Conservation (phyloP, 2,113 vertebrate species). For the Oreochromis spilurus region DNA sequence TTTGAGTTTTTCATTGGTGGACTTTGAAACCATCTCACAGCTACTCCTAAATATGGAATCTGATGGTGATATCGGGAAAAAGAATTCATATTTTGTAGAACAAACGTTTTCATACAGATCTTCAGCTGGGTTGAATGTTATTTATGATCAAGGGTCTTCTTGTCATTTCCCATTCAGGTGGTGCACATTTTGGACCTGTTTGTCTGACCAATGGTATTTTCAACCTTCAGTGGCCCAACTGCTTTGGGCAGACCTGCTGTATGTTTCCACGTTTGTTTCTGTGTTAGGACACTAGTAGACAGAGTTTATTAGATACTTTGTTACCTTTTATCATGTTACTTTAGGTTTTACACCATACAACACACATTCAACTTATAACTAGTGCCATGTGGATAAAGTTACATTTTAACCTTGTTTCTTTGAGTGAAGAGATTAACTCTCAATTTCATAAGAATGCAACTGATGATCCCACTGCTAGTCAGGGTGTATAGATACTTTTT, state of each 20-base stretch:
- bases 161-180: neutral
- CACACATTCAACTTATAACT: neutral
- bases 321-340: neutral
- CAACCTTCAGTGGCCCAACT: neutral
- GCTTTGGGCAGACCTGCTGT: neutral
- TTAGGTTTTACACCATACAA: neutral
- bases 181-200: neutral
- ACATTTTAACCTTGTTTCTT: neutral
- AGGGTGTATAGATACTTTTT: neutral
- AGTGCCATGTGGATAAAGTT: neutral
- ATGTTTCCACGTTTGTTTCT: neutral
- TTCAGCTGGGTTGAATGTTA: neutral
- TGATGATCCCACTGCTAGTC: neutral
- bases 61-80: slow-evolving; percentile 19
- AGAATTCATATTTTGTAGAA: neutral
- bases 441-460: neutral
- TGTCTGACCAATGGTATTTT: neutral
- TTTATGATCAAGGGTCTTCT: neutral
- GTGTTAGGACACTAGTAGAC: neutral
- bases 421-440: neutral
- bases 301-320: neutral
- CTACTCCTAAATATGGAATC: slow-evolving; percentile 99
- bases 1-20: slow-evolving; percentile 94
- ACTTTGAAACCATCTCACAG: slow-evolving; percentile 97
- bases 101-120: neutral